Evolutionary conservation across 2,797 vertebrate genomes (phyloP).

Genomic region (Poecilia velifera): DNA sequence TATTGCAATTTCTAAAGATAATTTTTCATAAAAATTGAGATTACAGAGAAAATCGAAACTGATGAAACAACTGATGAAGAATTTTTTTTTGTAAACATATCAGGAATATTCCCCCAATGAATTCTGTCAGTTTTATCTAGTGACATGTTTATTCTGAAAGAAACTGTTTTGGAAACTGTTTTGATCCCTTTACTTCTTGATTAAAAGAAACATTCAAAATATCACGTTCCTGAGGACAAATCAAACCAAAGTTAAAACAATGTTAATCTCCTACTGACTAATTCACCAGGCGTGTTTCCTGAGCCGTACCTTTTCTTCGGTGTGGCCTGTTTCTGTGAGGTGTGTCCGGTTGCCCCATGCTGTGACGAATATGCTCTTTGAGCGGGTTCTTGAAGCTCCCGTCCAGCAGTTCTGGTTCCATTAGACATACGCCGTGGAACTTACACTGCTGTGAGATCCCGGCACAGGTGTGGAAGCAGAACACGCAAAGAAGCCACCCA

Average conservation of each 20-base stretch:
- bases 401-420: conserved; percentile 44
- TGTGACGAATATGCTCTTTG: conserved; percentile 67
- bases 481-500: conserved; percentile 73
- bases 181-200: background rate
- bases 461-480: conserved; percentile 69
- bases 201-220: background rate
- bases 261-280: background rate
- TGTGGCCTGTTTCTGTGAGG: conserved; percentile 67
- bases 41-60: background rate
- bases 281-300: background rate
- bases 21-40: background rate
- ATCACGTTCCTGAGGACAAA: background rate
- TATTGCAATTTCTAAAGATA: background rate
- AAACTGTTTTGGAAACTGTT: background rate
- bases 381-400: conserved; percentile 59
- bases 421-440: conserved; percentile 70
- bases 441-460: conserved; percentile 66
- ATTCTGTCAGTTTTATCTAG: background rate
- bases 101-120: background rate
- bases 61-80: background rate
- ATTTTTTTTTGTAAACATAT: background rate
- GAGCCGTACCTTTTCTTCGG: conserved; percentile 82
- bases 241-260: no score
- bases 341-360: conserved; percentile 56
- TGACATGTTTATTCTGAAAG: background rate